Evolutionary conservation across 1,140 invertebrate genomes (phyloP).

Genomic region (Planococcus citri): DNA sequence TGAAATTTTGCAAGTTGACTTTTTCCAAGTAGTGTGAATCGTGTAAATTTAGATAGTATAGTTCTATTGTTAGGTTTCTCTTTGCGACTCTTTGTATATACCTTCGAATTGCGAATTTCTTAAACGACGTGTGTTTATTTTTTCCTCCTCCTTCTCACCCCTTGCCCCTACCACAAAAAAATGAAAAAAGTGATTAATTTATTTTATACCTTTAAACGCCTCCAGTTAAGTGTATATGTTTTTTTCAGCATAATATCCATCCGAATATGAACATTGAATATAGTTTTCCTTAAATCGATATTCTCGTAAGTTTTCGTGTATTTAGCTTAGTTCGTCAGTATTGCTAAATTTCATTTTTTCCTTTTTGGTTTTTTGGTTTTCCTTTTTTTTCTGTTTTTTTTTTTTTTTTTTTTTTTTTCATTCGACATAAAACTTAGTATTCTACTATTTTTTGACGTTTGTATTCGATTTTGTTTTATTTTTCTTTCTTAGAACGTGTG

Average conservation of each 20-base stretch:
- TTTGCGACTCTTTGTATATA: too few species aligned
- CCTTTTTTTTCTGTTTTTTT: neutral
- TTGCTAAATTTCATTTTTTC: neutral
- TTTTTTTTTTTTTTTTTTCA: neutral
- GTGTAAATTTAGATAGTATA: too few species aligned
- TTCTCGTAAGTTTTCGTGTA: slow-evolving; percentile 6
- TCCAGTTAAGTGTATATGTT: neutral
- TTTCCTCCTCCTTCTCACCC: too few species aligned
- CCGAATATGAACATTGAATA: neutral
- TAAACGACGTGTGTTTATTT: too few species aligned
- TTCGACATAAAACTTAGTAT: neutral
- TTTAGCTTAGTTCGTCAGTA: slow-evolving; percentile 7
- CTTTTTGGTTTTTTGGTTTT: too few species aligned
- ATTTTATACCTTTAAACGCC: neutral
- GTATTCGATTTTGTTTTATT: neutral
- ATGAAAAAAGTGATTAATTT: too few species aligned
- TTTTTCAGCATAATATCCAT: slow-evolving; percentile 3
- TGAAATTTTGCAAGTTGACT: too few species aligned
- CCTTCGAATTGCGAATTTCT: too few species aligned
- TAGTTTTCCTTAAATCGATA: neutral
- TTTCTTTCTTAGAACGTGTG: neutral
- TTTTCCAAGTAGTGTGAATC: too few species aligned
- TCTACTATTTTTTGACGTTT: neutral
- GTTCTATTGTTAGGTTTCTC: too few species aligned
- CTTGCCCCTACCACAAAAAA: too few species aligned